These are phyloP conservation scores for Epinotia nisella DNA, from an alignment of 2,888 invertebrate genomes.

Conservation along the genomic window DNA sequence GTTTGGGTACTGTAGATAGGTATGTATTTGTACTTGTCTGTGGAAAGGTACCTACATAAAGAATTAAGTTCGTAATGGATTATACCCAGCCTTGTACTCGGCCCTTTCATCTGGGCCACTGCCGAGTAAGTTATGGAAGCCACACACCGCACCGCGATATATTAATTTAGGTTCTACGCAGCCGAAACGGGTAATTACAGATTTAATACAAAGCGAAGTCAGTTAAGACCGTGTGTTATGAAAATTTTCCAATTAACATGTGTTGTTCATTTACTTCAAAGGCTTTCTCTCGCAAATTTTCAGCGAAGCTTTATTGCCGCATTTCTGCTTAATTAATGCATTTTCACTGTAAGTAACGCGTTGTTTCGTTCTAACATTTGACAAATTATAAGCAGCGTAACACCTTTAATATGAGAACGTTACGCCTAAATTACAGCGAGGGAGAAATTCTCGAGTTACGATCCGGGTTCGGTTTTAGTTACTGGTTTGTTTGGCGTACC, in stretches of 20 bases:
- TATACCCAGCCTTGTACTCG: conserved; percentile 1
- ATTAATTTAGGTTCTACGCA: conserved; percentile 27
- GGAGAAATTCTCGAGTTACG: conserved; percentile 33
- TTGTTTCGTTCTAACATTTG: conserved; percentile 56
- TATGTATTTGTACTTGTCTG: not conserved
- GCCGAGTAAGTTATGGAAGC: conserved; percentile 23
- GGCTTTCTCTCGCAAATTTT: conserved; percentile 51
- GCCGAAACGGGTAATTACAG: conserved; percentile 37
- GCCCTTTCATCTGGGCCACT: conserved; percentile 24
- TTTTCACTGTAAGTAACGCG: conserved; percentile 58
- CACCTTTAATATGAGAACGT: conserved; percentile 27
- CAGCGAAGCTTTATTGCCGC: conserved; percentile 53
- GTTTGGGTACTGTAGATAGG: not conserved
- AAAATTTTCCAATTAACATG: conserved; percentile 56
- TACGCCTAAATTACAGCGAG: conserved; percentile 2
- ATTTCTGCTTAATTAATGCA: conserved; percentile 63
- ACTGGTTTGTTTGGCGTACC: conserved; percentile 15
- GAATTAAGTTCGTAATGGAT: conserved; percentile 8
- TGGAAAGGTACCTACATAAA: not conserved
- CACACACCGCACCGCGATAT: conserved; percentile 19
- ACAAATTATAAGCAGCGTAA: conserved; percentile 55
- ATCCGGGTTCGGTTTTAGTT: conserved; percentile 24
- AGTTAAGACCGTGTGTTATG: conserved; percentile 44
- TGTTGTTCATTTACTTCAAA: conserved; percentile 59
- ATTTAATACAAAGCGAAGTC: conserved; percentile 43